These are phyloP conservation scores for Hemithea aestivaria DNA, from an alignment of 2,888 invertebrate species.

Conservation along the genomic window DNA sequence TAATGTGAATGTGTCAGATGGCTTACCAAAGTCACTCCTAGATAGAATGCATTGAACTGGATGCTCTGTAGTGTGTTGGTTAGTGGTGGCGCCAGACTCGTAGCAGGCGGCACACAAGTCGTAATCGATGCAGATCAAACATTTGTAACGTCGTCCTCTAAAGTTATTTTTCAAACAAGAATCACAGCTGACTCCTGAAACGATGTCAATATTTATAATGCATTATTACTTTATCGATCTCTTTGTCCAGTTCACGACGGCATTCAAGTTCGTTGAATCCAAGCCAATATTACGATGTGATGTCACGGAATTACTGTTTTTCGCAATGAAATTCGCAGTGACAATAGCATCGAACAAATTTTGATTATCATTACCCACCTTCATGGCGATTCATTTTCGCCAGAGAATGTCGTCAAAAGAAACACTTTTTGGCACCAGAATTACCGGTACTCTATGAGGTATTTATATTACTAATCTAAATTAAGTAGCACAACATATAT, in stretches of 20 bases:
- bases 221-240: slow-evolving; percentile 37
- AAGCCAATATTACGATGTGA: slow-evolving; percentile 29
- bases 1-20: slow-evolving; percentile 22
- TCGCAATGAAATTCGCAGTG: slow-evolving; percentile 60
- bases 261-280: slow-evolving; percentile 24
- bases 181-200: slow-evolving; percentile 99
- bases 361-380: slow-evolving; percentile 86
- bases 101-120: slow-evolving; percentile 98
- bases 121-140: slow-evolving; percentile 99
- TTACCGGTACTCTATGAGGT: slow-evolving; percentile 70
- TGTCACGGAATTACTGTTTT: slow-evolving; percentile 42
- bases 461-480: slow-evolving; percentile 76
- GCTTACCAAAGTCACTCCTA: slow-evolving; percentile 94
- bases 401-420: slow-evolving; percentile 68
- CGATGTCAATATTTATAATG: slow-evolving; percentile 55
- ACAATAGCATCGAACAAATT: slow-evolving; percentile 76
- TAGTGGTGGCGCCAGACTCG: slow-evolving; percentile 93
- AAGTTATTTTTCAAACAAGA: slow-evolving; percentile 99
- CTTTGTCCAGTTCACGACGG: slow-evolving; percentile 24
- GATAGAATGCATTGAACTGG: slow-evolving; percentile 99
- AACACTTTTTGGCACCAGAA: slow-evolving; percentile 71
- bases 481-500: slow-evolving; percentile 79
- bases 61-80: slow-evolving; percentile 96
- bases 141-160: slow-evolving; percentile 98
- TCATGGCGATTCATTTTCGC: slow-evolving; percentile 95